Conservation (phyloP, 1,140 invertebrate genomes). For the Arctopsyche grandis region DNA sequence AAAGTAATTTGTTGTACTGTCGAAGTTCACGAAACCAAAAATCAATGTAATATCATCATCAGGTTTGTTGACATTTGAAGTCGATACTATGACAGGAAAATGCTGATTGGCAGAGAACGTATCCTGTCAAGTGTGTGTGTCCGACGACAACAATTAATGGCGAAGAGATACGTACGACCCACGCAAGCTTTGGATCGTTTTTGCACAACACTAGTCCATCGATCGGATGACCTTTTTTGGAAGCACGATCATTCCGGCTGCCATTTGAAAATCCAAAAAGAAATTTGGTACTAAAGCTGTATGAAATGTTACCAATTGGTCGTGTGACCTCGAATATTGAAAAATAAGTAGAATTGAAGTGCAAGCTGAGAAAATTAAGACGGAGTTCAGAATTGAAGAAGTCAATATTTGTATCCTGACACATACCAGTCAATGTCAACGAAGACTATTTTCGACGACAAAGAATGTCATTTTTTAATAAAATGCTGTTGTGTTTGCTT, state of each 20-base stretch:
- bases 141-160: background rate
- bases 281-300: background rate
- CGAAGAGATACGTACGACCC: background rate
- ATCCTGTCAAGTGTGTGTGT: background rate
- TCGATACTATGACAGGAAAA: background rate
- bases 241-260: background rate
- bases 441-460: no score
- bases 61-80: background rate
- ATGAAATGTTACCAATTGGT: background rate
- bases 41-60: no score
- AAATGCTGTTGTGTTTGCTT: no score
- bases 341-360: no score
- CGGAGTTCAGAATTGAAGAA: no score
- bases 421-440: no score
- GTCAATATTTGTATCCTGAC: no score
- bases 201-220: slow-evolving; percentile 20
- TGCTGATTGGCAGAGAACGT: background rate
- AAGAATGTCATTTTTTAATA: no score
- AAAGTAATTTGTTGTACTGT: no score
- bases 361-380: no score
- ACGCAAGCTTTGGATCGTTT: slow-evolving; percentile 8
- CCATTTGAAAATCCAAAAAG: background rate
- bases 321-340: no score
- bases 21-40: no score
- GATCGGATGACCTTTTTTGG: slow-evolving; percentile 21